These are phyloP conservation scores for Thripadectes ignobilis DNA, from an alignment of 2,797 vertebrate genomes.

Conservation along the genomic window DNA sequence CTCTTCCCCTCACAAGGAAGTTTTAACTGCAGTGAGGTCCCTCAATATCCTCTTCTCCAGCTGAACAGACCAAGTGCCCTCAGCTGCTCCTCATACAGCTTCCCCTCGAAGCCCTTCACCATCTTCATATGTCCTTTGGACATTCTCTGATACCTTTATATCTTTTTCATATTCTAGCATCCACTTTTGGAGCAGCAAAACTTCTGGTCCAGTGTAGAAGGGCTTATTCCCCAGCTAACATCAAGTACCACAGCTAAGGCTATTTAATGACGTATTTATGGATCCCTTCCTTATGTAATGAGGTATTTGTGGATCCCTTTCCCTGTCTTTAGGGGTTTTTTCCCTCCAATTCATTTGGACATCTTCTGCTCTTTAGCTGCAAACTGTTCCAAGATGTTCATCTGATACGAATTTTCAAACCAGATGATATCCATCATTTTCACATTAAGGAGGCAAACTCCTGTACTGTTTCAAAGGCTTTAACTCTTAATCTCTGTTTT, in stretches of 20 bases:
- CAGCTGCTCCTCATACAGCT: not conserved
- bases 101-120: not conserved
- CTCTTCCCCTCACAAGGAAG: not conserved
- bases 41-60: not conserved
- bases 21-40: accelerated
- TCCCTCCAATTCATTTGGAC: not conserved
- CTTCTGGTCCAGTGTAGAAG: not conserved
- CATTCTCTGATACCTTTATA: not conserved
- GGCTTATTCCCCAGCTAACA: not conserved
- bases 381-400: slow-evolving; percentile 4
- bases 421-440: slow-evolving; percentile 22
- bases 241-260: not conserved
- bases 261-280: not conserved
- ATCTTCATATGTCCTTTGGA: not conserved
- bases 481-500: slow-evolving; percentile 8
- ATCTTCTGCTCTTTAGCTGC: not conserved
- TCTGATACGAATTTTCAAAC: slow-evolving; percentile 16
- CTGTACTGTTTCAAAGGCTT: not conserved
- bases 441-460: not conserved
- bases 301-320: not conserved
- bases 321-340: not conserved
- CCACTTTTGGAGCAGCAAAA: not conserved
- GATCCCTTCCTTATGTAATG: not conserved
- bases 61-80: not conserved
- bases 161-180: accelerated